Evolutionary conservation across 2,888 invertebrate genomes (phyloP).

Genomic region (Stomorhina lunata): DNA sequence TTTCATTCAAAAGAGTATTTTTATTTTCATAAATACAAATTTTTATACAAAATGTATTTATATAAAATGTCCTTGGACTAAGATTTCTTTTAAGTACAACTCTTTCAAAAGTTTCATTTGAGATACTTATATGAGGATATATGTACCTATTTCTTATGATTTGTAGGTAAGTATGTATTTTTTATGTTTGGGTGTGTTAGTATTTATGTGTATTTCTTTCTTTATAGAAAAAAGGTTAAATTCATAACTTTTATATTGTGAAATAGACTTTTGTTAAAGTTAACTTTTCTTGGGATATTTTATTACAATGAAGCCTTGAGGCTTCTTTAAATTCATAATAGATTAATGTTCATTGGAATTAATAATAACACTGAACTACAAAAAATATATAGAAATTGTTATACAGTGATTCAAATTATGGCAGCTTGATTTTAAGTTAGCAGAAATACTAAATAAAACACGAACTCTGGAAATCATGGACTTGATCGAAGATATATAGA

Average conservation of each 20-base stretch:
- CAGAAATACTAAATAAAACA: too few relatives aligned
- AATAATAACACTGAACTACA: too few relatives aligned
- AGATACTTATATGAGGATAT: background rate
- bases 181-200: too few relatives aligned
- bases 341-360: background rate
- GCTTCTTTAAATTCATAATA: background rate
- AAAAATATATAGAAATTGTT: too few relatives aligned
- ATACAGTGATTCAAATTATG: too few relatives aligned
- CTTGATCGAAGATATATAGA: too few relatives aligned
- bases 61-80: conserved; percentile 33
- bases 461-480: too few relatives aligned
- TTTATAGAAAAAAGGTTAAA: too few relatives aligned
- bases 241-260: background rate
- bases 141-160: too few relatives aligned
- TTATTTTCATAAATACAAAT: background rate
- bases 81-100: background rate
- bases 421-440: too few relatives aligned
- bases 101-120: background rate
- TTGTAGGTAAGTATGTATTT: too few relatives aligned
- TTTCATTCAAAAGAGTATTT: background rate
- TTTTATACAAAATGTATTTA: background rate
- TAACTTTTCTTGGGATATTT: background rate
- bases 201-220: too few relatives aligned
- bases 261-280: background rate
- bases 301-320: conserved; percentile 1